Percentiles rank a stretch among this genome's conserved stretches.
These are phyloP conservation scores for Rhinolophus ferrumequinum DNA, from an alignment of 2,113 vertebrate genomes.

Conservation along the genomic window DNA sequence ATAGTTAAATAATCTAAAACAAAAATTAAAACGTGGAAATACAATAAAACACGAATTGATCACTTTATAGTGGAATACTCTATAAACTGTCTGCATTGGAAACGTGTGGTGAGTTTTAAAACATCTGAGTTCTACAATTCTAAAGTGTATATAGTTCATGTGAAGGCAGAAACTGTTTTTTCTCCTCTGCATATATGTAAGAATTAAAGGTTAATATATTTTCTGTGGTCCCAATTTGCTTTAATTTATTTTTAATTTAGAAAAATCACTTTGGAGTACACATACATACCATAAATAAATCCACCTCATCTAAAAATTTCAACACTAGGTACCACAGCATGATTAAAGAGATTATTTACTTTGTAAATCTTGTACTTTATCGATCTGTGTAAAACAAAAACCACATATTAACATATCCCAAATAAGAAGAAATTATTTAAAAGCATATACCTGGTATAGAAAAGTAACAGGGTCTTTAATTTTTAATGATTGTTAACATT, in stretches of 20 bases:
- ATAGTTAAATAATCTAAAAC: constrained; percentile 77
- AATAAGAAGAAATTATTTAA: constrained; percentile 35
- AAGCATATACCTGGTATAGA: background rate
- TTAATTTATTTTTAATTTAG: constrained; percentile 42
- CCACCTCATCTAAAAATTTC: background rate
- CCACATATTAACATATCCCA: background rate
- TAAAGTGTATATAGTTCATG: constrained; percentile 68
- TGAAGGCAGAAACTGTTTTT: constrained; percentile 49
- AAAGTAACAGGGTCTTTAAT: background rate
- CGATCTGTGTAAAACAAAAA: background rate
- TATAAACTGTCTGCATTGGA: constrained; percentile 77
- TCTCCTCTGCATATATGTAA: background rate
- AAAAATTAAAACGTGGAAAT: constrained; percentile 72
- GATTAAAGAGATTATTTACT: background rate
- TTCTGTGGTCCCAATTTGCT: background rate
- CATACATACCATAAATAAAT: background rate
- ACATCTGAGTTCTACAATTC: constrained; percentile 77
- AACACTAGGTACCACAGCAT: background rate
- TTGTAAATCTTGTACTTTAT: constrained; percentile 21
- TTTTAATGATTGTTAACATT: constrained; percentile 29
- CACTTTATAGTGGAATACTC: constrained; percentile 78
- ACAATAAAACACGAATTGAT: constrained; percentile 79
- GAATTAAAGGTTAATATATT: background rate
- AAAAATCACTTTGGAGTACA: constrained; percentile 36
- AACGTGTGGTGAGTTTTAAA: constrained; percentile 77